These are phyloP conservation scores for Ylistrum balloti DNA, from an alignment of 1,140 invertebrate genomes.

Conservation along the genomic window DNA sequence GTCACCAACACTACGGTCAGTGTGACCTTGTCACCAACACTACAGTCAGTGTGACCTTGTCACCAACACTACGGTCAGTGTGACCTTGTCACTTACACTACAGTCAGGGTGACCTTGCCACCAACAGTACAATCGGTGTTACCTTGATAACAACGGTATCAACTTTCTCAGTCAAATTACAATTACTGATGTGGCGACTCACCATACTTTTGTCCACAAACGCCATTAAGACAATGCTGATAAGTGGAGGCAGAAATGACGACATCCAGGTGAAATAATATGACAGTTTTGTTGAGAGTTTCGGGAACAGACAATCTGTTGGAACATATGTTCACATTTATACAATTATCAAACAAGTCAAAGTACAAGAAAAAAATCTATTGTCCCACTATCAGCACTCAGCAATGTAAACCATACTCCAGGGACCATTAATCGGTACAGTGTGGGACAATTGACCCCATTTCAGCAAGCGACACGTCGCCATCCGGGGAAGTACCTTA, in stretches of 20 bases:
- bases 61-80: background rate
- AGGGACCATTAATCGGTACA: too few relatives aligned
- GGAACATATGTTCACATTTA: background rate
- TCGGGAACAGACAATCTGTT: background rate
- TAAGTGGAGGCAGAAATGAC: background rate
- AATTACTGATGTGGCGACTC: background rate
- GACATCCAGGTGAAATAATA: background rate
- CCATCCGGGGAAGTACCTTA: too few relatives aligned
- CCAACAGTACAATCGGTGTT: background rate
- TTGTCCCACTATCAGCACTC: background rate
- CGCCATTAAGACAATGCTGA: background rate
- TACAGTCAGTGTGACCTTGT: background rate
- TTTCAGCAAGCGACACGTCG: too few relatives aligned
- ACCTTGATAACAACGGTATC: background rate
- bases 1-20: background rate
- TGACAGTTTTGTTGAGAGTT: background rate
- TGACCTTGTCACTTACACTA: background rate
- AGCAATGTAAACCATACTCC: background rate
- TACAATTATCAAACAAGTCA: background rate
- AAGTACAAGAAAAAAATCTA: background rate
- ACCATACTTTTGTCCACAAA: constrained; percentile 18
- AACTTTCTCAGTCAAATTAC: background rate
- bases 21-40: background rate
- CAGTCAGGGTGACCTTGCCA: background rate
- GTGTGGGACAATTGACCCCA: too few relatives aligned